Evolutionary conservation across 2,797 vertebrate genomes (phyloP).

Genomic region (Coendou prehensilis): DNA sequence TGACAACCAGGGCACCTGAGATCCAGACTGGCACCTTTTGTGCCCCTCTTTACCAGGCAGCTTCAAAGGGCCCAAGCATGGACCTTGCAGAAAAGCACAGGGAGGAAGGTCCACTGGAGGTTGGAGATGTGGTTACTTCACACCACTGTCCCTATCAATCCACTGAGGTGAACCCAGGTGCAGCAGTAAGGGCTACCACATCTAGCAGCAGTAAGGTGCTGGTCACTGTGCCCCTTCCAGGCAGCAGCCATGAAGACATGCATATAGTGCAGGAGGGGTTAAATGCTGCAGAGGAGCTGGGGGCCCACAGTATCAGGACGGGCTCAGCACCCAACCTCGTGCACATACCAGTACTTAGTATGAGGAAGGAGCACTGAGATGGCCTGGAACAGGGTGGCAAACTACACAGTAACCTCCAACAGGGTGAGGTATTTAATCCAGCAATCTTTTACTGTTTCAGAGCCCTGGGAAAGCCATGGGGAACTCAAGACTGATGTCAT

Average conservation of each 20-base stretch:
- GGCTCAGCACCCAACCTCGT: neutral
- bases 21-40: accelerated
- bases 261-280: neutral
- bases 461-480: neutral
- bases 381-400: neutral
- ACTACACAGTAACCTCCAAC: neutral
- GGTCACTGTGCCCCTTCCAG: neutral
- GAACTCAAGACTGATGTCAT: neutral
- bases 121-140: neutral
- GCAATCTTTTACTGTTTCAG: neutral
- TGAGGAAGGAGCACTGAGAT: neutral
- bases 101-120: neutral
- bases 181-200: neutral
- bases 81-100: neutral
- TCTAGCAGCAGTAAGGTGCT: neutral
- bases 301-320: neutral
- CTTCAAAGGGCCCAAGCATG: neutral
- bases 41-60: too few species aligned
- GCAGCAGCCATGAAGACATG: neutral
- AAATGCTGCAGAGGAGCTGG: neutral
- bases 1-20: neutral
- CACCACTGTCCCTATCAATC: accelerated
- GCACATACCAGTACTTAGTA: neutral
- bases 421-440: neutral
- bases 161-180: neutral